Evolutionary conservation across 2,797 vertebrate species (phyloP), one percentile per base, ranked within the genome.

Genomic region (Aeoliscus strigatus): DNA sequence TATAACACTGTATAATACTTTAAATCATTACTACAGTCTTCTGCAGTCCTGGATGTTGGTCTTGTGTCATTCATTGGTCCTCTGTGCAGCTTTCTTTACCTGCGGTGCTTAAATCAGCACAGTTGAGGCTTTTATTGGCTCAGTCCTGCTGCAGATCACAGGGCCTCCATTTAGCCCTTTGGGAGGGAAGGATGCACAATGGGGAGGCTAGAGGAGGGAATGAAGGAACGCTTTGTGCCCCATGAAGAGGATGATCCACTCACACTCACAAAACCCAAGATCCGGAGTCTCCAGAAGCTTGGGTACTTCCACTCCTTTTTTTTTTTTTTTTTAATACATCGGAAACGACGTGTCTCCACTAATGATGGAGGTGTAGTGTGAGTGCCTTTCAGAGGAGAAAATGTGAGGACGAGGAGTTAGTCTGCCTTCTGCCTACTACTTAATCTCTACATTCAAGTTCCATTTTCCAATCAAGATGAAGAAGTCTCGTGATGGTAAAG

Each of bases 161-260:
- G 82, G 60, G 72, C 54, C 25, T 73, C 81, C 76, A 86, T 89
- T 90, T 84, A 86, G 76, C 26, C 27, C 45, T 10, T 27, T 65
- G 53, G 27, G 64, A 57, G 71, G 42, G 45, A 39, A 61, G 48
- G 73, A 51, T 60, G 72, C 73, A 87, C 81, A 88, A 85, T 74
- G 76, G 58, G 58, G 67, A 72, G 74, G 79, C 84, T 84, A 82
- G 82, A 86, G 41, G 43, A 55, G 55, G 46, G 60, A 44, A 83
- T 88, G 82, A 90, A 90, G 80, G 74, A 70, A 52, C 28, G 59
- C 87, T 85, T 83, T 90, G 87, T 90, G 53, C 36, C 14, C 36
- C 6, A 33, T 52, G 16, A 64, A 67, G 70, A 79, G 73, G 81
- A 77, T 48, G 71, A 77, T 75, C 69, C 43, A 70, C n/a, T n/a